Conservation (phyloP, 2,797 vertebrate species). For the Diplodus sargus region DNA sequence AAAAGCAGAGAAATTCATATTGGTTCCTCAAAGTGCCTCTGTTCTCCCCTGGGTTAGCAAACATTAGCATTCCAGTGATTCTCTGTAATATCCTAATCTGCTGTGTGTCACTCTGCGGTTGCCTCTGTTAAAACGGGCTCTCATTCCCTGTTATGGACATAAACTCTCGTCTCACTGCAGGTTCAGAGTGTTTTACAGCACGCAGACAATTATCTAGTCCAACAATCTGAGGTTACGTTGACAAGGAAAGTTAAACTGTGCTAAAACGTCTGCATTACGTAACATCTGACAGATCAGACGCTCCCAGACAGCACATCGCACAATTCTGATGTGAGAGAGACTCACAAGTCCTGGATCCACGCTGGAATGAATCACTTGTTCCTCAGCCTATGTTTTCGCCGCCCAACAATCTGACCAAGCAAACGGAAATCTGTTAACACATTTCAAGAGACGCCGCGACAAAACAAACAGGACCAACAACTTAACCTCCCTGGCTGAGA, state of each 20-base stretch:
- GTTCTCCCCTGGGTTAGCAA: constrained; percentile 62
- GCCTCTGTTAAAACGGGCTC: constrained; percentile 22
- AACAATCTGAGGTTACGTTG: not conserved
- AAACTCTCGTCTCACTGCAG: constrained; percentile 22
- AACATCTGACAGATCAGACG: too few relatives aligned
- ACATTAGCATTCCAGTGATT: constrained; percentile 70
- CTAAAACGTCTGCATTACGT: too few relatives aligned
- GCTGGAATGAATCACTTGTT: not conserved
- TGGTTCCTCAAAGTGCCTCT: constrained; percentile 58
- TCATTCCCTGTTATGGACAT: constrained; percentile 15
- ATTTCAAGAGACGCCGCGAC: not conserved
- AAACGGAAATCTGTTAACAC: not conserved
- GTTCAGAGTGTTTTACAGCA: not conserved
- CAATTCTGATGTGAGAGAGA: too few relatives aligned
- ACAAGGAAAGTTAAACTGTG: not conserved
- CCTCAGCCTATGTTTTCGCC: too few relatives aligned
- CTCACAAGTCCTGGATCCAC: not conserved
- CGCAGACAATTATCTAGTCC: not conserved
- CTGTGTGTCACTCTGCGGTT: constrained; percentile 41
- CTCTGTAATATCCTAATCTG: constrained; percentile 65
- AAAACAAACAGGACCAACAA: not conserved
- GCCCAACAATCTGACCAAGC: not conserved
- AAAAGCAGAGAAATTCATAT: constrained; percentile 71
- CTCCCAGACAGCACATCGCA: too few relatives aligned
- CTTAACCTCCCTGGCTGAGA: not conserved